Conservation (phyloP, 1,140 invertebrate species). For the Pinna nobilis region DNA sequence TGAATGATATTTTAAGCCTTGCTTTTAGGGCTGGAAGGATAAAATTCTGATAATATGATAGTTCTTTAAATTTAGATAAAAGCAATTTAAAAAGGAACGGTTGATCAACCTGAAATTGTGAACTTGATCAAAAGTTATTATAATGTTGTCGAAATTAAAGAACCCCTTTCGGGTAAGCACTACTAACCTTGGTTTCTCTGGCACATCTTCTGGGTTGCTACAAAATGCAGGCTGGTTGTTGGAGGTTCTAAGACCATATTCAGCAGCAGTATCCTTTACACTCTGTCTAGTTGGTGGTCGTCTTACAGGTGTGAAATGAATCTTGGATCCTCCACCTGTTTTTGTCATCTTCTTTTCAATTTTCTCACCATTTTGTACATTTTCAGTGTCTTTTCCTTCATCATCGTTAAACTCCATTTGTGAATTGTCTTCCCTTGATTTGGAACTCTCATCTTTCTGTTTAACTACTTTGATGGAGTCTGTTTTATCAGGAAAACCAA, state of each 20-base stretch:
- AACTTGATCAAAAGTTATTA: too few relatives aligned
- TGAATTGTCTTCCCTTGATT: slow-evolving; percentile 5
- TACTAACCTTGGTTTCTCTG: slow-evolving; percentile 61
- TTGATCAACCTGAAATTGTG: too few relatives aligned
- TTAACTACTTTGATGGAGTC: background rate
- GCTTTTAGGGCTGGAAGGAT: too few relatives aligned
- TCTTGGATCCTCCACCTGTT: background rate
- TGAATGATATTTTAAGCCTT: too few relatives aligned
- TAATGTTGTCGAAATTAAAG: too few relatives aligned
- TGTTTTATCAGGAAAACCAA: too few relatives aligned
- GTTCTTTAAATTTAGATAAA: too few relatives aligned
- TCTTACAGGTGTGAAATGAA: slow-evolving; percentile 38
- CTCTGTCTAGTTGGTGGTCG: slow-evolving; percentile 42
- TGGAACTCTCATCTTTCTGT: background rate
- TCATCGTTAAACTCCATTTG: too few relatives aligned
- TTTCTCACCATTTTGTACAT: background rate
- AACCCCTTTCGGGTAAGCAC: background rate
- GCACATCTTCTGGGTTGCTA: slow-evolving; percentile 59
- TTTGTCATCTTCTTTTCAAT: background rate
- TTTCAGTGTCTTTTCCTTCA: background rate
- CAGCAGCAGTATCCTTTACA: slow-evolving; percentile 34
- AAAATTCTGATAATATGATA: too few relatives aligned
- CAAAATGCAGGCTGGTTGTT: slow-evolving; percentile 52
- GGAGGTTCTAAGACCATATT: slow-evolving; percentile 45
- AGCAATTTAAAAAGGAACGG: too few relatives aligned